Base-by-base conservation (phyloP, 2,113 vertebrate genomes). In the Lophura nycthemera region DNA sequence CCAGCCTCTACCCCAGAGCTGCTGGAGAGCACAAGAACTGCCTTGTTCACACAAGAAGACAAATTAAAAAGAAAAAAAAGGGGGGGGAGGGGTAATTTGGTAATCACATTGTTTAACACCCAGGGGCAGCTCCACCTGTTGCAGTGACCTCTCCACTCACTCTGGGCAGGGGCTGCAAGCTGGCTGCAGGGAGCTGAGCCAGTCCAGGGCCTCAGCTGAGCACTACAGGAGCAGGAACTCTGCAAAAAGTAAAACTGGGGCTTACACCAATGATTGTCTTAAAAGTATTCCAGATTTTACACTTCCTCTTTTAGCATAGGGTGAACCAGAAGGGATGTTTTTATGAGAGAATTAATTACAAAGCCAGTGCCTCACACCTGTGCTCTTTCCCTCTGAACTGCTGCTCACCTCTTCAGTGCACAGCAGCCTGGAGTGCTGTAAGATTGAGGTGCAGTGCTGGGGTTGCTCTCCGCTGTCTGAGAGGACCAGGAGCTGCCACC, bases 311-410 rank as follows among this genome's bases (percentile, higher is more conserved):
- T 11, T 0, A 47, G 48, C 1, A 2, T 0, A 70, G 83, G 47
- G 11, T 15, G 54, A 32, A 38, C 1, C 20, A 13, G 83, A 73
- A 86, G 72, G 83, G 93, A 40, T 34, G 50, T 6, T 81, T 56
- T 29, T 13, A 40, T 1, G 30, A 29, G 74, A 40, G 57, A 30
- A 36, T 29, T 1, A 20, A 57, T 29, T 32, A 42, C 8, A 80
- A 42, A 80, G 92, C 89, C 94, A 89, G 94, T 95, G 91, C 94
- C 94, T 96, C 93, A 60, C 70, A 5, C 61, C 65, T 10, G 9
- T 45, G 29, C 72, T 3, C 48, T 7, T 66, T 3, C 71, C 92
- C 38, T 52, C 92, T 3, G 20, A 57, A 67, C 61, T 29, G 79
- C 83, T 56, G 6, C 14, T 11, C 84, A 45, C 89, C 80, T 69